Base-by-base conservation (phyloP, 2,797 vertebrate species). In the Chelmon rostratus region DNA sequence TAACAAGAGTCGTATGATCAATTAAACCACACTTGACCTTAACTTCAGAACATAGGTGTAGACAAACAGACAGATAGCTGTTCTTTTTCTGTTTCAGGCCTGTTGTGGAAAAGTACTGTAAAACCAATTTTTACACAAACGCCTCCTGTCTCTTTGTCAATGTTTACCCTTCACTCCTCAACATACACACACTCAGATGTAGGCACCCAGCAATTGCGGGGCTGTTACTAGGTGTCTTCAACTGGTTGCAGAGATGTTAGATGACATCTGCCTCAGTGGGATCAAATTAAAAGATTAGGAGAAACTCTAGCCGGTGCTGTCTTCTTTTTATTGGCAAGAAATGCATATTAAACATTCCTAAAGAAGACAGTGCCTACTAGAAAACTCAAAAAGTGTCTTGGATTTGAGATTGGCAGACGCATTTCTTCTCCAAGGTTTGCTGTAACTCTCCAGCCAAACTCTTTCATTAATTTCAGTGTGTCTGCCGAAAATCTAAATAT, bases 401-500 rank as follows among this genome's bases (percentile, higher is more conserved):
- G n/a, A n/a, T n/a, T n/a, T n/a, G n/a, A 75, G 50, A 64, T 57
- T 69, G n/a, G 52, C 16, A 35, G 61, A 80, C 10, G 31, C 18
- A 21, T 82, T 68, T 54, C 72, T 72, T 70, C 73, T 85, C 78
- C 58, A 70, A 25, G 49, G 53, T 90, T 87, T 77, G 78, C 74
- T 73, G 25, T 46, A 72, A 35, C 53, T 63, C 49, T 71, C 31
- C 25, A 28, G 66, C 62, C 52, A 49, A 70, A 78, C 23, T 0
- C 65, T 79, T 85, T 72, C 76, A 85, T 82, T 82, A 53, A 76
- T 86, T 82, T 76, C 44, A 21, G 15, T 35, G 57, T 76, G 75
- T 81, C 83, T 76, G 80, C 68, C 80, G 35, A 80, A 86, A 87
- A 82, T 86, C 71, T 66, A 91, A 92, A 87, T 85, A 84, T 77